A percentile compares a stretch with the other conserved stretches of the same genome.
phyloP scores from a whole-genome alignment of 1,140 invertebrate genomes.

The Drosophila bocqueti region DNA sequence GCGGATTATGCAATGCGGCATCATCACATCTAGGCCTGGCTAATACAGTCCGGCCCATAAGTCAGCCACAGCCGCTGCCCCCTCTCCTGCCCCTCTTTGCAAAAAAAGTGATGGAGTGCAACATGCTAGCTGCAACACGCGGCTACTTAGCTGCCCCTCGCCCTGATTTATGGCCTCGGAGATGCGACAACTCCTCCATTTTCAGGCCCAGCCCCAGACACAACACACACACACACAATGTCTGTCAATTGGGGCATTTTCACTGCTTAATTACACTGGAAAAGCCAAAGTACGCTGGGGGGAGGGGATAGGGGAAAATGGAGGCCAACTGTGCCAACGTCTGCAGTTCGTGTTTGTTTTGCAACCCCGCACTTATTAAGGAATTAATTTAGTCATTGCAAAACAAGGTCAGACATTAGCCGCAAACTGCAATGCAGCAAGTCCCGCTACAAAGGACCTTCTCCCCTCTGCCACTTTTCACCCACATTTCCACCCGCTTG shows the following conservation, averaged over 20 bases:
- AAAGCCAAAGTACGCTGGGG: not conserved
- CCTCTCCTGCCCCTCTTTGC: not conserved
- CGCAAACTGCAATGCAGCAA: slow-evolving; percentile 83
- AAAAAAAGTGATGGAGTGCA: slow-evolving; percentile 48
- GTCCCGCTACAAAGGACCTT: slow-evolving; percentile 18
- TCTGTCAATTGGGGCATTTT: slow-evolving; percentile 78
- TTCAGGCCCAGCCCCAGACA: slow-evolving; percentile 20
- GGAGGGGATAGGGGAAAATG: not conserved
- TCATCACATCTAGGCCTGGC: slow-evolving; percentile 45
- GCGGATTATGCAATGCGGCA: slow-evolving; percentile 76
- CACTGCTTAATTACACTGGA: slow-evolving; percentile 68
- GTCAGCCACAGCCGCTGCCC: slow-evolving; percentile 47
- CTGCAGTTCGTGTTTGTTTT: slow-evolving; percentile 75
- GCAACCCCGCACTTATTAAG: slow-evolving; percentile 73
- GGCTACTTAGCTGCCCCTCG: slow-evolving; percentile 65
- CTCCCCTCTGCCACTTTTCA: not conserved
- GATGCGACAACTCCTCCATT: slow-evolving; percentile 59
- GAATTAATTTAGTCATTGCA: slow-evolving; percentile 83
- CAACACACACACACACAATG: slow-evolving; percentile 49
- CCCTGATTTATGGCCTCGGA: slow-evolving; percentile 70
- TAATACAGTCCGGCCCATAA: slow-evolving; percentile 72
- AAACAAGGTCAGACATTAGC: slow-evolving; percentile 84
- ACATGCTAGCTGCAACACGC: slow-evolving; percentile 65
- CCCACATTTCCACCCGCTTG: slow-evolving; percentile 7
- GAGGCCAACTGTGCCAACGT: slow-evolving; percentile 28